Evolutionary conservation across 2,888 invertebrate species (phyloP).

Genomic region (Rambutsinella grinnellia): DNA sequence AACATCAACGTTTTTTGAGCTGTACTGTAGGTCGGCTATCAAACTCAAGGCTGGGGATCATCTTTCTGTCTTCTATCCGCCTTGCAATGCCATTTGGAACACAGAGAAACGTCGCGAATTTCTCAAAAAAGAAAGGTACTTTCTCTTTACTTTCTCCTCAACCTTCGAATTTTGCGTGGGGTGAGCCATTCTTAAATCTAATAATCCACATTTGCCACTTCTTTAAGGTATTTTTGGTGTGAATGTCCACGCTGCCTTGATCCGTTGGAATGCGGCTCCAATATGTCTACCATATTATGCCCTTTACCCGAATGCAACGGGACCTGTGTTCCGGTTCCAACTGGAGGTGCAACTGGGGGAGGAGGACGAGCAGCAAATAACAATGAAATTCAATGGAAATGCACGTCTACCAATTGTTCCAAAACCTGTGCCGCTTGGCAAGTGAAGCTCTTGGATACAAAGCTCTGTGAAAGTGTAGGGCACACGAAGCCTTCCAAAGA

Average conservation of each 20-base stretch:
- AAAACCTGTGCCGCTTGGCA: conserved; percentile 63
- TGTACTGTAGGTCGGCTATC: conserved; percentile 61
- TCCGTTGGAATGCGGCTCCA: conserved; percentile 63
- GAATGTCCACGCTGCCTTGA: conserved; percentile 63
- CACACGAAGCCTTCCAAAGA: conserved; percentile 55
- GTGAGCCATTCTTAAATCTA: too few species aligned
- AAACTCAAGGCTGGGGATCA: conserved; percentile 60
- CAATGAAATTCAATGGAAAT: conserved; percentile 61
- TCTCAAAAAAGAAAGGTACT: conserved; percentile 62
- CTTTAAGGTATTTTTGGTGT: conserved; percentile 66
- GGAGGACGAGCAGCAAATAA: conserved; percentile 16
- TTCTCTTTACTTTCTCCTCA: too few species aligned
- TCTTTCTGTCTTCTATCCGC: conserved; percentile 58
- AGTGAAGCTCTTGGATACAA: conserved; percentile 63
- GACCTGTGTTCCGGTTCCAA: conserved; percentile 41
- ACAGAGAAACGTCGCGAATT: conserved; percentile 64
- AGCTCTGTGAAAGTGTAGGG: conserved; percentile 63
- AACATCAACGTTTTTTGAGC: conserved; percentile 44
- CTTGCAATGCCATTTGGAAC: conserved; percentile 65
- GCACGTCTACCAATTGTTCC: conserved; percentile 57
- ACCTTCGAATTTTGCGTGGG: too few species aligned
- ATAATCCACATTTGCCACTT: too few species aligned
- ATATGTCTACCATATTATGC: conserved; percentile 64
- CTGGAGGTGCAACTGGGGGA: conserved; percentile 20
- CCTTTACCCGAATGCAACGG: conserved; percentile 59